Percentiles rank a stretch among this genome's conserved stretches.
phyloP scores from a whole-genome alignment of 2,113 vertebrate genomes.

The Corythornis madagascariensis region DNA sequence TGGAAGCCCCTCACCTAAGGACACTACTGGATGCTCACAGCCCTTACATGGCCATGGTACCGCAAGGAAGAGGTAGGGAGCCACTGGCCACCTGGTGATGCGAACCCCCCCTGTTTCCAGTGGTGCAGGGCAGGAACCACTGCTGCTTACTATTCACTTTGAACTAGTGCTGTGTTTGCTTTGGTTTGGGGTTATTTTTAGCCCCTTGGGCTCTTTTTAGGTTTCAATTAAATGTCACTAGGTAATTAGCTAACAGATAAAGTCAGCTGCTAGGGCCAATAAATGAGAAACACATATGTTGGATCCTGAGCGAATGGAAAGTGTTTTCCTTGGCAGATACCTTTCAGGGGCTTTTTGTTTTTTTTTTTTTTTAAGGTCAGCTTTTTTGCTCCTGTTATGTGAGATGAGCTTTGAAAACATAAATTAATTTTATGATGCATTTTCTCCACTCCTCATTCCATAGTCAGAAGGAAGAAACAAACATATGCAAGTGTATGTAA shows the following conservation, averaged over 20 bases:
- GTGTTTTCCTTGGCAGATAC: background rate
- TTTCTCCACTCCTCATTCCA: background rate
- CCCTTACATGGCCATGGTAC: fast-evolving
- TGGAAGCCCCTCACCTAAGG: fast-evolving
- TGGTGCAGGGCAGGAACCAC: background rate
- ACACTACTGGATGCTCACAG: background rate
- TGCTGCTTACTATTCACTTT: background rate
- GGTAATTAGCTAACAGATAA: slow-evolving; percentile 44
- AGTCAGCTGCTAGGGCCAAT: background rate
- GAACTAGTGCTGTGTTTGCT: background rate
- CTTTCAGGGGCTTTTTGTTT: background rate
- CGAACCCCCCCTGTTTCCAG: background rate
- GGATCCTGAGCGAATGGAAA: background rate
- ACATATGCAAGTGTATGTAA: background rate
- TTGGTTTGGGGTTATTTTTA: slow-evolving; percentile 52
- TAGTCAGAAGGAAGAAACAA: background rate
- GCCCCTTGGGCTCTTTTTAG: background rate
- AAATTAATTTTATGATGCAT: background rate
- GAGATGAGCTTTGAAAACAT: background rate
- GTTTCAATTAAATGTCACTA: slow-evolving; percentile 41
- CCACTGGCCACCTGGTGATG: background rate
- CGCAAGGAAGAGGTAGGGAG: background rate
- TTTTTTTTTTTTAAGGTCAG: background rate
- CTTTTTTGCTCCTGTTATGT: background rate
- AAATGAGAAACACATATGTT: background rate